Base-by-base conservation (phyloP, 2,797 vertebrate genomes). In the Neostethus bicornis region DNA sequence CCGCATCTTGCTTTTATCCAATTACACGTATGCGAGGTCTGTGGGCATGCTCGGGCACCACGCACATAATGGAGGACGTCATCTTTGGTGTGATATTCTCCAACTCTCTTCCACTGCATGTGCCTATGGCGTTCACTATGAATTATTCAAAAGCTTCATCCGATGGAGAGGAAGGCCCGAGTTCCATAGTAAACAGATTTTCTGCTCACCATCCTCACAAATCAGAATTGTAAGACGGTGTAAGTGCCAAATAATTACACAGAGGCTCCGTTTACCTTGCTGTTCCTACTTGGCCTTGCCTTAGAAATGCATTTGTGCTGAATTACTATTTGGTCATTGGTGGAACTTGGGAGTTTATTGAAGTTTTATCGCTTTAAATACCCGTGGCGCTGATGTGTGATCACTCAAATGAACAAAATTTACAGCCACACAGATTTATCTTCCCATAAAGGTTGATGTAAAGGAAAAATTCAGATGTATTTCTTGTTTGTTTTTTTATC, bases 121-220 rank as follows among this genome's bases (percentile, higher is more conserved):
- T 82, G 88, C 89, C 89, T 80, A 84, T 89, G 87, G 88, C 87
- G 82, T 77, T 83, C 75, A 53, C 65, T 58, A 91, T 92, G 89
- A 91, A 91, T 92, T 89, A 92, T 92, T 92, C 91, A 92, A 77
- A 83, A 62, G 62, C 75, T 81, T 61, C 75, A 72, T 85, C 85
- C 79, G 51, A 83, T 85, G 85, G 75, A 84, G 80, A 84, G 85
- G 82, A 75, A 79, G 75, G 77, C 85, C 82, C 83, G 63, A 75
- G 88, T 82, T 90, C 86, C 74, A 84, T 84, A 85, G 88, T 91
- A 91, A 91, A 91, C 90, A 91, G 86, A 91, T 91, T 91, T 89
- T 90, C 85, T 92, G 88, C 86, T 86, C 83, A 46, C 87, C 82
- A 70, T 89, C 82, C 77, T 82, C 81, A 73, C 81, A 85, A 84